phyloP scores from a whole-genome alignment of 1,140 invertebrate genomes.

The Bombus sylvicola region DNA sequence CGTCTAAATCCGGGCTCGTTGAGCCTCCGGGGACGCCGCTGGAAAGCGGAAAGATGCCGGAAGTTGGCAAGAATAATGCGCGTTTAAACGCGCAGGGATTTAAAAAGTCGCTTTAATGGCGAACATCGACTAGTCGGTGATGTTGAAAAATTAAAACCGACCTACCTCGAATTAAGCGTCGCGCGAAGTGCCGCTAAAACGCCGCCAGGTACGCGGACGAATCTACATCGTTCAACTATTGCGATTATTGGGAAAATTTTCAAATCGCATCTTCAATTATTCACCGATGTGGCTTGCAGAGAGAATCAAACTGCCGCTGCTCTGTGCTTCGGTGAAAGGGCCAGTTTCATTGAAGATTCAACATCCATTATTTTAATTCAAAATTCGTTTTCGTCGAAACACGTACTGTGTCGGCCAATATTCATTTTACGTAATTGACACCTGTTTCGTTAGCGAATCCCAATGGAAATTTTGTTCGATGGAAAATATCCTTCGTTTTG shows the following conservation, averaged over 20 bases:
- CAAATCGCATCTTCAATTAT: slow-evolving; percentile 18
- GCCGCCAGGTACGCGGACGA: not conserved
- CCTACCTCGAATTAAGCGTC: not conserved
- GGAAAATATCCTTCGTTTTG: not conserved
- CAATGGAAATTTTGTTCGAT: not conserved
- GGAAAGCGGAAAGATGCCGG: not conserved
- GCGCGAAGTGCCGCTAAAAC: not conserved
- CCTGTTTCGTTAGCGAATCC: not conserved
- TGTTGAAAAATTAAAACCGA: not conserved
- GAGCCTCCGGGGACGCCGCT: not conserved
- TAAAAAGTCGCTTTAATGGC: slow-evolving; percentile 21
- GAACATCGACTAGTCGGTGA: not conserved
- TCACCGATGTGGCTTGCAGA: not conserved
- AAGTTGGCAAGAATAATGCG: not conserved
- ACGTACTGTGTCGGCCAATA: too few species aligned
- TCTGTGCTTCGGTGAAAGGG: too few species aligned
- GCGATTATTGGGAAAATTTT: not conserved
- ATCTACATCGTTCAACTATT: not conserved
- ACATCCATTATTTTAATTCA: slow-evolving; percentile 28
- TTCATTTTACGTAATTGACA: not conserved
- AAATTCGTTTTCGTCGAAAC: not conserved
- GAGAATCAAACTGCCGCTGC: not conserved
- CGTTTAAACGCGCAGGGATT: not conserved
- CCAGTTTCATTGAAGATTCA: slow-evolving; percentile 4
- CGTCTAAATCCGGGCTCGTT: not conserved